Evolutionary conservation across 2,797 vertebrate species (phyloP).

Genomic region (Argya squamiceps): DNA sequence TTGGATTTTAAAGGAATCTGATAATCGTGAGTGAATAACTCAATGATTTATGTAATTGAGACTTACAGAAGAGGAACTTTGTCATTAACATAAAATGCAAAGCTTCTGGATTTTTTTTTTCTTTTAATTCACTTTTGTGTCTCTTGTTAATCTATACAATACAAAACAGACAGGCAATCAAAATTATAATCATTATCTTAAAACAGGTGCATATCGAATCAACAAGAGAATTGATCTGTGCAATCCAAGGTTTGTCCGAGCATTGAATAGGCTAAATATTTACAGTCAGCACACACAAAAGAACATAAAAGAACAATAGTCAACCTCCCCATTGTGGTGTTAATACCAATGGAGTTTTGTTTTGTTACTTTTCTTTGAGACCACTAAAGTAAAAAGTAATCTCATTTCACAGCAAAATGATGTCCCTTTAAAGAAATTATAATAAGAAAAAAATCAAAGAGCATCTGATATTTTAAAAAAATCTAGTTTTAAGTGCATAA

Average conservation of each 20-base stretch:
- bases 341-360: background rate
- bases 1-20: slow-evolving; percentile 74
- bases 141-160: background rate
- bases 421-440: background rate
- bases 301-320: slow-evolving; percentile 46
- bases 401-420: background rate
- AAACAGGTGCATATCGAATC: background rate
- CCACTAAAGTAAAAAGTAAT: background rate
- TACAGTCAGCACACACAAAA: slow-evolving; percentile 52
- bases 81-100: slow-evolving; percentile 42
- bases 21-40: slow-evolving; percentile 53
- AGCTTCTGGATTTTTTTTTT: background rate
- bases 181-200: background rate
- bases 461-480: background rate
- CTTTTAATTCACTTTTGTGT: background rate
- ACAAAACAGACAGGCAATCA: slow-evolving; percentile 12
- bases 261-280: slow-evolving; percentile 47
- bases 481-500: background rate
- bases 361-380: background rate
- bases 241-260: background rate
- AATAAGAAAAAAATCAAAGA: background rate
- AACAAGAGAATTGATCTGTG: background rate
- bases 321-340: slow-evolving; percentile 7
- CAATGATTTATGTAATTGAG: slow-evolving; percentile 62
- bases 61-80: slow-evolving; percentile 63